Conservation (phyloP, 2,888 invertebrate species). For the Cryptocephalus moraei region DNA sequence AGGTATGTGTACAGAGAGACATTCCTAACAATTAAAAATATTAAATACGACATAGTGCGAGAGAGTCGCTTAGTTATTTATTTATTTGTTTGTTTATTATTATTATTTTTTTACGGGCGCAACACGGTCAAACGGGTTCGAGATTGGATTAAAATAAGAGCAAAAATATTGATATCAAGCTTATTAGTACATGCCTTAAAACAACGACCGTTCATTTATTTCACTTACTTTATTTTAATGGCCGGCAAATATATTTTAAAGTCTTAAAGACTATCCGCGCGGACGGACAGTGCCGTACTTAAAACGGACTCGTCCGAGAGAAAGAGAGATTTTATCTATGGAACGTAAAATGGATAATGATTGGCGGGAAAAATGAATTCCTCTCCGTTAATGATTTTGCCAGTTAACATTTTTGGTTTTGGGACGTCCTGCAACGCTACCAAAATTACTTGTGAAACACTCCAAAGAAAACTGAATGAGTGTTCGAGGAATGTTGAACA, state of each 20-base stretch:
- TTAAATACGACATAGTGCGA: slow-evolving; percentile 21
- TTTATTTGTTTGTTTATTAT: neutral
- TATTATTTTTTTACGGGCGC: neutral
- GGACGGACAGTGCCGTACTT: neutral
- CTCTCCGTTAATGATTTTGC: too few relatives aligned
- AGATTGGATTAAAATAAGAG: slow-evolving; percentile 8
- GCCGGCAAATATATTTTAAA: slow-evolving; percentile 21
- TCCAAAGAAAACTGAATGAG: too few relatives aligned
- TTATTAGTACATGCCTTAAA: slow-evolving; percentile 25
- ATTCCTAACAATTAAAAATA: slow-evolving; percentile 23
- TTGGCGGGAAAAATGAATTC: too few relatives aligned
- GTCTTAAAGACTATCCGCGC: neutral
- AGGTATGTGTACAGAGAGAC: slow-evolving; percentile 12
- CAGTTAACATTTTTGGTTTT: too few relatives aligned
- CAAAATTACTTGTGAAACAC: too few relatives aligned
- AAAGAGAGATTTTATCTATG: too few relatives aligned
- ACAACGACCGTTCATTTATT: slow-evolving; percentile 25
- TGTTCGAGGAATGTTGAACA: too few relatives aligned
- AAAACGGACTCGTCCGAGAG: too few relatives aligned
- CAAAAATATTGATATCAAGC: slow-evolving; percentile 27
- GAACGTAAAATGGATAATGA: too few relatives aligned
- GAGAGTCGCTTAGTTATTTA: slow-evolving; percentile 5
- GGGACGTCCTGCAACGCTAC: too few relatives aligned
- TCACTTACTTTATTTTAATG: slow-evolving; percentile 26
- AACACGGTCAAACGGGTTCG: neutral